Conservation (phyloP, 2,797 vertebrate genomes). For the Adelosebastes latens region DNA sequence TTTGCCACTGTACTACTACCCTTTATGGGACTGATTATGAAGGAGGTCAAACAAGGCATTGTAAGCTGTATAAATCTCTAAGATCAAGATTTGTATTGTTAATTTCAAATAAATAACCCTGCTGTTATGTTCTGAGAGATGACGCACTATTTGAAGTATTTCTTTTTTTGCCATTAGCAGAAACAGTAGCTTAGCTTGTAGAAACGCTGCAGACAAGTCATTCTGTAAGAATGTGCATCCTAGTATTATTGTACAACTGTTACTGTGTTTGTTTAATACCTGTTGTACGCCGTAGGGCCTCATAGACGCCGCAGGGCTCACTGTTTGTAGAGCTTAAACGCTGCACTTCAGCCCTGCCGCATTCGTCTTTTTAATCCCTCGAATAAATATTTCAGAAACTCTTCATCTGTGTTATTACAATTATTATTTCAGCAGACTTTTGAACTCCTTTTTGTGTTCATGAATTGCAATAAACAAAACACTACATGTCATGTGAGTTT, state of each 20-base stretch:
- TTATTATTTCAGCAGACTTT: conserved; percentile 24
- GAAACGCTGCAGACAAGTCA: conserved; percentile 73
- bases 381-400: conserved; percentile 71
- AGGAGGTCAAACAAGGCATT: conserved; percentile 17
- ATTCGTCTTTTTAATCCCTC: conserved; percentile 70
- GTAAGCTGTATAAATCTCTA: conserved; percentile 63
- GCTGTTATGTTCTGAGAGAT: conserved; percentile 58
- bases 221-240: conserved; percentile 80
- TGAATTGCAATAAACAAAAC: conserved; percentile 59
- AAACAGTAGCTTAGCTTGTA: conserved; percentile 58
- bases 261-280: conserved; percentile 53
- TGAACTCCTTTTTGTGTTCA: conserved; percentile 34
- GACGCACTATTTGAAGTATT: conserved; percentile 55
- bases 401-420: conserved; percentile 21
- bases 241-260: conserved; percentile 64
- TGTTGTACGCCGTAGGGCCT: conserved; percentile 59
- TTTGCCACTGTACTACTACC: conserved; percentile 25
- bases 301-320: conserved; percentile 45
- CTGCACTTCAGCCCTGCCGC: conserved; percentile 60
- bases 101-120: conserved; percentile 59
- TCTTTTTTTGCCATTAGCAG: conserved; percentile 51
- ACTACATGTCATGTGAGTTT: conserved; percentile 10
- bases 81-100: conserved; percentile 55
- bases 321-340: conserved; percentile 43
- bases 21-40: conserved; percentile 20